Evolutionary conservation across 2,113 vertebrate species (phyloP), one percentile per base, ranked within the genome.

Genomic region (Suncus etruscus): DNA sequence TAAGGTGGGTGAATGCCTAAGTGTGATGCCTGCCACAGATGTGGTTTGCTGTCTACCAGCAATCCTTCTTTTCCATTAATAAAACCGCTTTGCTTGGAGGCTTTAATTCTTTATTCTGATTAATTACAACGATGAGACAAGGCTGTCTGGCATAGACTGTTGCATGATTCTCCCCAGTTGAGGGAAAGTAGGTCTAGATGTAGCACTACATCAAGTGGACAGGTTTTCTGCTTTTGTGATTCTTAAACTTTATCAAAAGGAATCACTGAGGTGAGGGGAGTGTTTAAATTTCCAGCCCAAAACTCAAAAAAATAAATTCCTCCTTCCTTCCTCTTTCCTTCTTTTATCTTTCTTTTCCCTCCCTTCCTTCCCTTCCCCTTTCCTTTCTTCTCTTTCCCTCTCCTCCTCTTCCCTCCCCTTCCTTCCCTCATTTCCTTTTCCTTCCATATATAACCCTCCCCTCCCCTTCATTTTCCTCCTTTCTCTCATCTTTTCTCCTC

Each of bases 31-130:
- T 47, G 68, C 72, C 47, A n/a, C 66, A 90, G 88, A 32, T 24
- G 39, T 63, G 58, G n/a, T 39, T 39, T 39, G 39, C 1, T 79
- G 88, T 75, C 73, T 25, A 48, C 39, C 14, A 73, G 51, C 29
- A 63, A 39, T 83, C 88, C 58, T 95, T 72, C 25, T 83, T 93
- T 92, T 14, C 32, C 51, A 63, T 88, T 50, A 75, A 51, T 39
- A 22, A 74, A 31, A 24, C 58, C 32, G 74, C 73, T 27, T 75
- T 89, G n/a, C 76, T 86, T 73, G 70, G 77, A 80, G 68, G 14
- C 66, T 87, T 61, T 31, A 68, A 47, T 39, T 47, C 47, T 31
- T 91, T 75, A 20, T 50, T 83, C n/a, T 22, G 18, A 66, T 32
- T 72, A 80, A 50, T n/a, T 48, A 16, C 18, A 50, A 54, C 24